Base-by-base conservation (phyloP, 2,113 vertebrate species). In the Mohoua ochrocephala region DNA sequence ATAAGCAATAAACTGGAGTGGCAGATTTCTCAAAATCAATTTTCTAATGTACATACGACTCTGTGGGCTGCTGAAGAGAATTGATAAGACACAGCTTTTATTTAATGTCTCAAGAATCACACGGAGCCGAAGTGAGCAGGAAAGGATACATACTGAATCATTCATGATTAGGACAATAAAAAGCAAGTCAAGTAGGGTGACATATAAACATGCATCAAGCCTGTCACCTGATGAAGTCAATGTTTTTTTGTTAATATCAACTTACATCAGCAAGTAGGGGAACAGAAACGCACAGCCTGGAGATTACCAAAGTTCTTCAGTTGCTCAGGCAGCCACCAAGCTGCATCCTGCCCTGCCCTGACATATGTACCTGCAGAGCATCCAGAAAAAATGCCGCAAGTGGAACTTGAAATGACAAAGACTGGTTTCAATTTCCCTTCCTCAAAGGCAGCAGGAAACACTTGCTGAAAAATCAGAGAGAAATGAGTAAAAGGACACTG, bases 11-110 rank as follows among this genome's bases (percentile, higher is more conserved):
- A 91, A 91, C 27, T 33, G 6, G 78, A 96, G 74, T 10, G 30
- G 60, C 70, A 97, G 41, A 78, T 82, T 74, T 95, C 74, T 89
- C 85, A 93, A 85, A 89, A 97, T 92, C 83, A 49, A 79, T 96
- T 95, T 96, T 91, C 73, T 61, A 94, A 91, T 47, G 60, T 21
- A 93, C 28, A 67, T 92, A 81, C 54, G 22, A 3, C 73, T 81
- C 76, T 8, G 8, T 82, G 73, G 86, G 89, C 74, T 82, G 86
- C 68, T 95, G 67, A 96, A 92, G 64, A 61, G 86, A 97, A 91
- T 67, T 88, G 83, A 4, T 76, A 92, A 87, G 74, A 94, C 28
- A 52, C 8, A 54, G 78, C 50, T 96, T 90, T 93, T 91, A 84
- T 95, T 95, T 95, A 81, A 80, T 64, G 69, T 91, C 82, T 96